Evolutionary conservation across 2,888 invertebrate genomes (phyloP).

Genomic region (Nowickia ferox): DNA sequence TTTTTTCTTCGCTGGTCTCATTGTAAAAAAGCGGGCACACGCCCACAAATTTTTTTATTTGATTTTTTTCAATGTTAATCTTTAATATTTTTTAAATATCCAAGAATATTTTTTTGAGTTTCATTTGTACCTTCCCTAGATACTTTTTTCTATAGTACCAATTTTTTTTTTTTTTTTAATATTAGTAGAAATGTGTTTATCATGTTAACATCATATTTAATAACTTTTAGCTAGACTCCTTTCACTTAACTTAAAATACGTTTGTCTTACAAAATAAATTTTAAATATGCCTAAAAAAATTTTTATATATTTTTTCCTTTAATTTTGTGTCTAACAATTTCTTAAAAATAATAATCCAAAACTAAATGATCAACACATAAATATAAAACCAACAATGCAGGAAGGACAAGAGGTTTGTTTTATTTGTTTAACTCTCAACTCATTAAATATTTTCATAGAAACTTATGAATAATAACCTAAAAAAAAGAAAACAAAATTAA

Average conservation of each 20-base stretch:
- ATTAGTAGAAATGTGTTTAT: not conserved
- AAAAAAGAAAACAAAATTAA: not conserved
- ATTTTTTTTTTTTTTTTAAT: not conserved
- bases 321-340: conserved; percentile 76
- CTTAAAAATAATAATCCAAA: conserved; percentile 10
- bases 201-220: not conserved
- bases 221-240: conserved; percentile 10
- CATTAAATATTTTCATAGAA: conserved; percentile 57
- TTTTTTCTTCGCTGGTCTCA: no score
- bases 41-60: no score
- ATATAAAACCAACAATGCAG: conserved; percentile 79
- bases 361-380: conserved; percentile 52
- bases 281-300: conserved; percentile 47
- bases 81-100: no score
- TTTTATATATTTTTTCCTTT: conserved; percentile 74
- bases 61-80: no score
- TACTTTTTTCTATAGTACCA: not conserved
- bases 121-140: not conserved
- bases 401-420: conserved; percentile 87
- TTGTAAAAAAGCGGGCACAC: no score
- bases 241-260: conserved; percentile 36
- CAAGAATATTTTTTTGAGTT: not conserved
- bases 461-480: conserved; percentile 15
- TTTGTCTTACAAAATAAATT: conserved; percentile 23
- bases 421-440: conserved; percentile 73